Conservation (phyloP, 1,140 invertebrate species). For the Bombus impatiens region DNA sequence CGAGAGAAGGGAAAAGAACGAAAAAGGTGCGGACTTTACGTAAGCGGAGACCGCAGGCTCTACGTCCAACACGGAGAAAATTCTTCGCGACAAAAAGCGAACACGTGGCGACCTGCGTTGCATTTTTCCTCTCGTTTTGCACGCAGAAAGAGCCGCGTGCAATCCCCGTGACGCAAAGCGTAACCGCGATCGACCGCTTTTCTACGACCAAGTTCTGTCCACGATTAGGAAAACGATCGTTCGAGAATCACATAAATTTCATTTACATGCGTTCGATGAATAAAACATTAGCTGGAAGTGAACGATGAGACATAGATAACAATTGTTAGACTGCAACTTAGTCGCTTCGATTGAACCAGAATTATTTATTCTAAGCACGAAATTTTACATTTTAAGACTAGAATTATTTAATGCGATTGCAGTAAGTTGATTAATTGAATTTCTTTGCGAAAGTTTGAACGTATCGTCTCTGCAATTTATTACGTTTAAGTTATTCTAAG, state of each 20-base stretch:
- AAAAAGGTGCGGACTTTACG: conserved; percentile 31
- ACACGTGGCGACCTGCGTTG: conserved; percentile 4
- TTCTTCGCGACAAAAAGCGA: conserved; percentile 40
- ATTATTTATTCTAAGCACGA: neutral
- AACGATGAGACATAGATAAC: neutral
- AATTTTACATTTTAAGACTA: no score
- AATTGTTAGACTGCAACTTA: neutral
- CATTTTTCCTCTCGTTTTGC: conserved; percentile 15
- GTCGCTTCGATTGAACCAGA: neutral
- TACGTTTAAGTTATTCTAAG: no score
- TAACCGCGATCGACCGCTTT: neutral
- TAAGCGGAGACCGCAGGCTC: conserved; percentile 13
- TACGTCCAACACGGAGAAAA: conserved; percentile 8
- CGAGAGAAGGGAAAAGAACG: neutral
- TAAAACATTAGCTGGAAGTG: neutral
- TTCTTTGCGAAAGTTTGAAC: no score
- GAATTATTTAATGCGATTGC: no score
- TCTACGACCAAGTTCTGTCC: neutral
- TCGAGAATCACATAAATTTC: conserved; percentile 1
- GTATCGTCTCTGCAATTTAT: no score
- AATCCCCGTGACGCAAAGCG: conserved; percentile 10
- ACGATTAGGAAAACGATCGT: neutral
- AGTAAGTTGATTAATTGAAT: no score
- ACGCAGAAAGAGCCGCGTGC: neutral
- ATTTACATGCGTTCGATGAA: neutral